Evolutionary conservation across 1,140 invertebrate species (phyloP).

Genomic region (Onthophagus taurus): DNA sequence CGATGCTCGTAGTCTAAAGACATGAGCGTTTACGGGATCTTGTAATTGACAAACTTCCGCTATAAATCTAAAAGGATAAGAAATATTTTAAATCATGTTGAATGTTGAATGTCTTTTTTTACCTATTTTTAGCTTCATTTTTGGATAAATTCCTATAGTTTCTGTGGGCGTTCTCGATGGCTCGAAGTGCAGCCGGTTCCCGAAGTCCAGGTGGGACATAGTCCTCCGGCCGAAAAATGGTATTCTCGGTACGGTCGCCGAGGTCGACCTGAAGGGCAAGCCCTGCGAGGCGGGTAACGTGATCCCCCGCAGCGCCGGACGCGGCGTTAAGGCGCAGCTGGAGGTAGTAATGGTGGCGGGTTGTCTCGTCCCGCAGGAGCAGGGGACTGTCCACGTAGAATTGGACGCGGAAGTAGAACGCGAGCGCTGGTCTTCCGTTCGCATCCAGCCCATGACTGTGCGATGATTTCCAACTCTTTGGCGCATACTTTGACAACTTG

Average conservation of each 20-base stretch:
- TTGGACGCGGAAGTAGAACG: constrained; percentile 86
- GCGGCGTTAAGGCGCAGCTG: constrained; percentile 86
- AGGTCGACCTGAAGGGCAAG: constrained; percentile 79
- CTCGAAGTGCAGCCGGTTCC: constrained; percentile 52
- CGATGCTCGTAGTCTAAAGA: constrained; percentile 74
- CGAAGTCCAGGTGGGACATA: constrained; percentile 54
- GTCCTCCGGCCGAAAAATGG: constrained; percentile 73
- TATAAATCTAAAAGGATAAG: constrained; percentile 76
- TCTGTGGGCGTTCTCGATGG: constrained; percentile 50
- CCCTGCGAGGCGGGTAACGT: constrained; percentile 71
- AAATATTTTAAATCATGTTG: no score
- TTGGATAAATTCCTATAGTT: constrained; percentile 63
- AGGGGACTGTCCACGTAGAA: constrained; percentile 88
- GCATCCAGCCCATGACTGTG: constrained; percentile 84
- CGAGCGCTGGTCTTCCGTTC: constrained; percentile 77
- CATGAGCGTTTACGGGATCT: constrained; percentile 84
- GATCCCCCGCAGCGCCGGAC: constrained; percentile 56
- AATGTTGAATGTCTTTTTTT: no score
- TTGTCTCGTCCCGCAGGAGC: constrained; percentile 79
- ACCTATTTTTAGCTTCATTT: background rate
- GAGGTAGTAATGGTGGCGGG: constrained; percentile 85
- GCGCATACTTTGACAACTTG: constrained; percentile 91
- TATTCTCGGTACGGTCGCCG: constrained; percentile 53
- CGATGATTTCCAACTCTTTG: constrained; percentile 89
- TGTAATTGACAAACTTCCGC: constrained; percentile 76